Evolutionary conservation across 2,113 vertebrate genomes (phyloP).

Genomic region (Oncorhynchus mykiss): DNA sequence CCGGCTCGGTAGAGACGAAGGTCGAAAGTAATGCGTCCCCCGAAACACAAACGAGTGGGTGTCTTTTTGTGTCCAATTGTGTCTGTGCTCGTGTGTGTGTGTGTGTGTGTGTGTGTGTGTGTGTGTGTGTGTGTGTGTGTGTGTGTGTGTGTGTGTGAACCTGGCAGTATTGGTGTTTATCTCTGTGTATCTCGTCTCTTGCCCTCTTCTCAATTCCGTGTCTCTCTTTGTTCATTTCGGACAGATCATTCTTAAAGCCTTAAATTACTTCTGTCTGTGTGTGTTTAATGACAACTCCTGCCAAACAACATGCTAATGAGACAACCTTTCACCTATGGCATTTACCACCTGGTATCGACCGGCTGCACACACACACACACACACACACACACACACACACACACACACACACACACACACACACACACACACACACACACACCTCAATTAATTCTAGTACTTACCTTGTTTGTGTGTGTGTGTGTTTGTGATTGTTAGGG

Average conservation of each 20-base stretch:
- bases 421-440: not conserved
- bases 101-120: too few relatives aligned
- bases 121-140: too few relatives aligned
- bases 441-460: slow-evolving; percentile 49
- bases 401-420: not conserved
- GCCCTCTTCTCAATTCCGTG: too few relatives aligned
- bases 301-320: slow-evolving; percentile 35
- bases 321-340: slow-evolving; percentile 31
- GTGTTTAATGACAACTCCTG: not conserved
- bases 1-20: too few relatives aligned
- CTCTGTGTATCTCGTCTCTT: too few relatives aligned
- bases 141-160: too few relatives aligned
- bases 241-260: not conserved
- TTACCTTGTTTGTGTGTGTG: slow-evolving; percentile 32
- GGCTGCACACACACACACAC: not conserved
- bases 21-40: too few relatives aligned
- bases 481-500: slow-evolving; percentile 16
- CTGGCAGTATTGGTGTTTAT: too few relatives aligned
- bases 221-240: not conserved
- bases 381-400: slow-evolving; percentile 4
- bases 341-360: slow-evolving; percentile 16
- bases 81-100: too few relatives aligned
- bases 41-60: too few relatives aligned
- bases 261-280: slow-evolving; percentile 6
- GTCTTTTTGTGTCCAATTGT: too few relatives aligned